phyloP scores from a whole-genome alignment of 2,797 vertebrate genomes.

The Loris lydekkerianus region DNA sequence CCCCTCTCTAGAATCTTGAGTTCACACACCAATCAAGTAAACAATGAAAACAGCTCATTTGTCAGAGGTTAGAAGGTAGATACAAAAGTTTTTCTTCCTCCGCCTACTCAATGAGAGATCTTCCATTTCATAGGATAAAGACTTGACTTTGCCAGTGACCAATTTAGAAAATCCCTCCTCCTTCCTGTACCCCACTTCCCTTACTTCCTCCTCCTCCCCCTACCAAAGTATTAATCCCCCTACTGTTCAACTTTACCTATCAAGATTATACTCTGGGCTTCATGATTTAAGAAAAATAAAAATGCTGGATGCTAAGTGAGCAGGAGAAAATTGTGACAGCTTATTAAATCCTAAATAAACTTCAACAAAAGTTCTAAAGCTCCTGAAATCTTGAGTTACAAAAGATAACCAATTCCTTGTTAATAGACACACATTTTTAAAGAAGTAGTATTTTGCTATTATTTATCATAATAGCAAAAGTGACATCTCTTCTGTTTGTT shows the following conservation, averaged over 20 bases:
- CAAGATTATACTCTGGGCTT: not conserved
- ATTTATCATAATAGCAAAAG: not conserved
- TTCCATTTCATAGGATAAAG: constrained; percentile 75
- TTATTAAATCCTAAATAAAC: constrained; percentile 59
- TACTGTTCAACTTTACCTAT: not conserved
- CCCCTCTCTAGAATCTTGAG: not conserved
- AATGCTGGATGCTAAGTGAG: not conserved
- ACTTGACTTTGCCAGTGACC: constrained; percentile 70
- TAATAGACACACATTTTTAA: not conserved
- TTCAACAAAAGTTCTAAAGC: constrained; percentile 55
- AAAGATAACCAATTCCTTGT: not conserved
- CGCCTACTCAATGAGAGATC: constrained; percentile 66
- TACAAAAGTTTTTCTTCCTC: constrained; percentile 66
- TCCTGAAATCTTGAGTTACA: not conserved
- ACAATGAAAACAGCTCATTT: constrained; percentile 65
- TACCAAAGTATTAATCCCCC: not conserved
- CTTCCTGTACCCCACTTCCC: not conserved
- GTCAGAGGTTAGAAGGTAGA: constrained; percentile 73
- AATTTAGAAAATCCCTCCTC: constrained; percentile 71
- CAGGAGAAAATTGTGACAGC: not conserved
- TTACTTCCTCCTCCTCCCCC: constrained; percentile 35
- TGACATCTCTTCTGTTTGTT: not conserved
- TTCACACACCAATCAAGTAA: constrained; percentile 54
- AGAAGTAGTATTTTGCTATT: constrained; percentile 4
- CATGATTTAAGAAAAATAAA: constrained; percentile 32